phyloP scores from a whole-genome alignment of 2,888 invertebrate species.

The Clepsis dumicolana region DNA sequence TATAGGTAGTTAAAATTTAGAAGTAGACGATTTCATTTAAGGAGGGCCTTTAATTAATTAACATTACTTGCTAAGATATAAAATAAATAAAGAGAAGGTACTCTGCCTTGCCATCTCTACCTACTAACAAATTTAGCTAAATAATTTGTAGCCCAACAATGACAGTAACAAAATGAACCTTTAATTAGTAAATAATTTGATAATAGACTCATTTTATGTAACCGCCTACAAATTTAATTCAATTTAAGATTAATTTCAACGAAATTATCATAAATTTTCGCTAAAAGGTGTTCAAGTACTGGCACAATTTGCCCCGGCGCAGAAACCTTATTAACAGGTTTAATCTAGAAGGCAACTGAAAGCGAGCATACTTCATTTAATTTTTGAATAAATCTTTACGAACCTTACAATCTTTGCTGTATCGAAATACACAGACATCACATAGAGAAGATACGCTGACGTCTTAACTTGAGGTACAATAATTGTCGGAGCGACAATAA shows the following conservation, averaged over 20 bases:
- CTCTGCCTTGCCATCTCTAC: no score
- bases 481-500: neutral
- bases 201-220: neutral
- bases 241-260: conserved; percentile 5
- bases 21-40: no score
- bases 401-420: conserved; percentile 51
- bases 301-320: conserved; percentile 72
- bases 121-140: no score
- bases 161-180: neutral
- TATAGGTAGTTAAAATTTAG: no score
- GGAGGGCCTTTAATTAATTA: no score
- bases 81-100: no score
- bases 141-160: neutral
- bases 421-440: conserved; percentile 46
- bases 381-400: conserved; percentile 68
- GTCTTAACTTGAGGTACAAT: no score
- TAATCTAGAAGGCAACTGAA: conserved; percentile 65
- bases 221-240: neutral
- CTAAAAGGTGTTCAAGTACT: conserved; percentile 71
- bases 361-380: conserved; percentile 63
- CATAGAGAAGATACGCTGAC: conserved; percentile 43
- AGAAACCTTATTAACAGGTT: conserved; percentile 73
- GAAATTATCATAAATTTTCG: conserved; percentile 58
- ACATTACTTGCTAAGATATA: no score
- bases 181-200: neutral